Percentiles rank a stretch among this genome's conserved stretches.
Evolutionary conservation across 2,113 vertebrate genomes (phyloP).

Genomic region (Haemorhous mexicanus): DNA sequence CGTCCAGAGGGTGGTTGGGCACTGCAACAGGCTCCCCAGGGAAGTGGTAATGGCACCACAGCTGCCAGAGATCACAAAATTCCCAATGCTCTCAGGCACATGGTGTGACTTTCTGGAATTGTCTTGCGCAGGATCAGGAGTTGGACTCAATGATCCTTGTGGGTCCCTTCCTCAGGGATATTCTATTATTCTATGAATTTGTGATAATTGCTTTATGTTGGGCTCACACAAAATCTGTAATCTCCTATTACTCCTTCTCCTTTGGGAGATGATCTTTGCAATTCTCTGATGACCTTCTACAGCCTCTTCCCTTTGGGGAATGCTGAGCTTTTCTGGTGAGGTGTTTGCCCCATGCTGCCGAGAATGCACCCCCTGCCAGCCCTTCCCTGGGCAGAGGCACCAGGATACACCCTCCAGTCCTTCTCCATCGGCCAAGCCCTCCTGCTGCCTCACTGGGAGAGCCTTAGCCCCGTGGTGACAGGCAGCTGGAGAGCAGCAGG

Average conservation of each 20-base stretch:
- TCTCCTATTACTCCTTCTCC: not conserved
- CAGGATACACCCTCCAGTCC: not conserved
- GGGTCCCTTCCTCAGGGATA: not conserved
- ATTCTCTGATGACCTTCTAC: not conserved
- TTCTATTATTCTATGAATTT: not conserved
- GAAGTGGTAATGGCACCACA: not conserved
- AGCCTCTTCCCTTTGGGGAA: not conserved
- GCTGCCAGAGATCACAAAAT: not conserved
- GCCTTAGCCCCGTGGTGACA: not conserved
- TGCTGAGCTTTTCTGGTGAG: not conserved
- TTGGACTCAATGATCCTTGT: not conserved
- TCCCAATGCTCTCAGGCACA: not conserved
- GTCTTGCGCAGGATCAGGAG: not conserved
- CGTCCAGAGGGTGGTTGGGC: not conserved
- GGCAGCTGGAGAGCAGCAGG: not conserved
- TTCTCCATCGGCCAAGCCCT: not conserved
- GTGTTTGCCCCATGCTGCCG: rapidly evolving
- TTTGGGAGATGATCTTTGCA: not conserved
- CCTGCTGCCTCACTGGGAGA: not conserved
- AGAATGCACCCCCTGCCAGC: not conserved
- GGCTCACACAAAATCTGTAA: not conserved
- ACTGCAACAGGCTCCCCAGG: not conserved
- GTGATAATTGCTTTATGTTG: not conserved
- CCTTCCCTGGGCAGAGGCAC: not conserved
- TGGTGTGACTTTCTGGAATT: not conserved